phyloP scores from a whole-genome alignment of 2,113 vertebrate genomes.

The Microcebus ravelobensis region DNA sequence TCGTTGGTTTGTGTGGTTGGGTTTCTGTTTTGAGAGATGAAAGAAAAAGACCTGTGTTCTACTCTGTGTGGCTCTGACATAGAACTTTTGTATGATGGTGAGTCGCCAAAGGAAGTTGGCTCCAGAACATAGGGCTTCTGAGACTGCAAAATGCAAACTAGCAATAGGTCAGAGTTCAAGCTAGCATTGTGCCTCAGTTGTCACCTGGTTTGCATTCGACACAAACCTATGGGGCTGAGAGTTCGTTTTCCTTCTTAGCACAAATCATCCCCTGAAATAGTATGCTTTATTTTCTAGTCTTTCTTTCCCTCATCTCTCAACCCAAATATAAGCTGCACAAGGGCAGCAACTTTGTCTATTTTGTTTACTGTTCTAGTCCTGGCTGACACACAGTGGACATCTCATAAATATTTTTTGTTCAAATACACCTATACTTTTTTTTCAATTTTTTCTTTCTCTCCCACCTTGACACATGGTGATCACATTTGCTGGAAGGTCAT shows the following conservation, averaged over 20 bases:
- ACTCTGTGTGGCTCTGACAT: fast-evolving
- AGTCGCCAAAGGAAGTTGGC: neutral
- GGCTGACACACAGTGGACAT: neutral
- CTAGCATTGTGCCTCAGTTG: too few species aligned
- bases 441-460: neutral
- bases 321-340: neutral
- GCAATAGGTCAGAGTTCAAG: neutral
- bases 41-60: neutral
- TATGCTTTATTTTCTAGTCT: neutral
- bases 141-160: neutral
- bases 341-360: neutral
- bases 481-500: neutral
- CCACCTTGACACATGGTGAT: neutral
- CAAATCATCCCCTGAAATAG: neutral
- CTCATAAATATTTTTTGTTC: neutral
- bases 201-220: neutral
- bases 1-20: fast-evolving
- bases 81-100: fast-evolving
- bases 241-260: neutral
- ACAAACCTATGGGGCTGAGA: neutral
- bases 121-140: too few species aligned
- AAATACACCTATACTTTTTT: neutral
- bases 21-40: neutral
- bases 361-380: neutral
- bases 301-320: neutral